phyloP scores from a whole-genome alignment of 2,113 vertebrate species.

The Oryzias celebensis region DNA sequence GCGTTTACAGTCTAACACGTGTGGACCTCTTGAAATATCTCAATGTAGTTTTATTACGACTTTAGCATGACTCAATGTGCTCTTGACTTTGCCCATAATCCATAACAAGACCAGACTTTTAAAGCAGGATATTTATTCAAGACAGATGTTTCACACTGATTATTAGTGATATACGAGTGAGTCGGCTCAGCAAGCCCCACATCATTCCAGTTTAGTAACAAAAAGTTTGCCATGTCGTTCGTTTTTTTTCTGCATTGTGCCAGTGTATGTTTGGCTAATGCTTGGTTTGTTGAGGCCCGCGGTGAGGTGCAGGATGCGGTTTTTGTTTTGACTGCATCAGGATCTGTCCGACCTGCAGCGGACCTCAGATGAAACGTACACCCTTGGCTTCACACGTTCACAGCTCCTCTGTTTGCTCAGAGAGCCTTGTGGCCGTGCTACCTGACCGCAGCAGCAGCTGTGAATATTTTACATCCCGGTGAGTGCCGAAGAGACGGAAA shows the following conservation, averaged over 20 bases:
- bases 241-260: constrained; percentile 54
- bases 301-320: constrained; percentile 71
- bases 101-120: constrained; percentile 58
- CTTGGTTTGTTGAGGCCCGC: constrained; percentile 75
- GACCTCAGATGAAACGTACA: constrained; percentile 78
- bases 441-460: constrained; percentile 81
- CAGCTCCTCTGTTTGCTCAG: constrained; percentile 76
- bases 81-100: constrained; percentile 51
- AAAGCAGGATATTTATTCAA: constrained; percentile 61
- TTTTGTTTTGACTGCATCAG: constrained; percentile 75
- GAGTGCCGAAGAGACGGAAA: constrained; percentile 35
- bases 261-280: constrained; percentile 67
- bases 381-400: constrained; percentile 76
- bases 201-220: constrained; percentile 49
- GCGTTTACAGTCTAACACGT: constrained; percentile 16
- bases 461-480: constrained; percentile 77
- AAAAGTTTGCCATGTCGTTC: constrained; percentile 61
- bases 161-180: constrained; percentile 58
- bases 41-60: constrained; percentile 60
- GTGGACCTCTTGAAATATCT: constrained; percentile 43
- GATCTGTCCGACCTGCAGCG: constrained; percentile 73
- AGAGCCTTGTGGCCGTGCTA: constrained; percentile 75
- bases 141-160: constrained; percentile 70
- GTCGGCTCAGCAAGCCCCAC: constrained; percentile 39
- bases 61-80: constrained; percentile 64